Evolutionary conservation across 37 sponge, comb jelly and placozoan species (phyloP).

Genomic region (Halisarca cf. caerulea): DNA sequence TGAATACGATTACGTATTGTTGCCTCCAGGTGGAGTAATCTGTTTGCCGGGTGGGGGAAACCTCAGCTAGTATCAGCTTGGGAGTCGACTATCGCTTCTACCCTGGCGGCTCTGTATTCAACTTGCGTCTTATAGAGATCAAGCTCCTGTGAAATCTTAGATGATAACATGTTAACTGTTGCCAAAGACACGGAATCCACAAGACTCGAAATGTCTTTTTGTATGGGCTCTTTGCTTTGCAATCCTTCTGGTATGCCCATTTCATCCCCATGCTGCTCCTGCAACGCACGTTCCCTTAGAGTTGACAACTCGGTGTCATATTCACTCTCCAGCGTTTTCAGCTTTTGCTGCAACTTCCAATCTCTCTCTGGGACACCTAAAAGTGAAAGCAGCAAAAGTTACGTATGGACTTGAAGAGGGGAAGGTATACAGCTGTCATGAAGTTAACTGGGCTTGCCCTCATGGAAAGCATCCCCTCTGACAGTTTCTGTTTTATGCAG

Average conservation of each 20-base stretch:
- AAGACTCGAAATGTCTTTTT: background rate
- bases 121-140: constrained; percentile 5
- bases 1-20: background rate
- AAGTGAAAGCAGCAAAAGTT: too few relatives aligned
- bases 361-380: background rate
- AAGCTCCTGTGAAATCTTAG: background rate
- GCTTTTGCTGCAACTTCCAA: background rate
- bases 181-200: background rate
- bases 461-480: too few relatives aligned
- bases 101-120: background rate
- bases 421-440: too few relatives aligned
- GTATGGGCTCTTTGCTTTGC: background rate
- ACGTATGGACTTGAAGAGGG: too few relatives aligned
- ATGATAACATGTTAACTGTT: background rate
- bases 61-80: background rate
- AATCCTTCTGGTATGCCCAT: too few relatives aligned
- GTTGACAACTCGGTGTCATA: background rate
- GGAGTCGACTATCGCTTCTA: background rate
- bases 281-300: too few relatives aligned
- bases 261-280: too few relatives aligned
- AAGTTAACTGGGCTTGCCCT: too few relatives aligned
- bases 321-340: background rate
- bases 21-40: too few relatives aligned
- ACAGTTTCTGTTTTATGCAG: too few relatives aligned
- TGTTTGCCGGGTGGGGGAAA: background rate